A percentile compares a stretch with the other conserved stretches of the same genome.
phyloP scores from a whole-genome alignment of 2,113 vertebrate species.

The Leiothrix lutea region DNA sequence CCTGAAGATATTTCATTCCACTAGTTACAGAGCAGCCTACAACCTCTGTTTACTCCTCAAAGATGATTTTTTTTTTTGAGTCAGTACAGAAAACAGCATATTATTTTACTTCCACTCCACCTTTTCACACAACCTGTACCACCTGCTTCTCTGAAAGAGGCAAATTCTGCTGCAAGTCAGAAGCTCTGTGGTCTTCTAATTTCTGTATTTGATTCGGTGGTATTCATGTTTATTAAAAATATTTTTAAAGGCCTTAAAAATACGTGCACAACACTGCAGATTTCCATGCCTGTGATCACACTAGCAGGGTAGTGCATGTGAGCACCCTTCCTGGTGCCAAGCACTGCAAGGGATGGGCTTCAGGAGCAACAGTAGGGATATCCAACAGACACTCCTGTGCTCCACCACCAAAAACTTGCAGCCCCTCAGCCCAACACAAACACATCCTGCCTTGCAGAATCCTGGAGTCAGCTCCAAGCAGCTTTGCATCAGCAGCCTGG shows the following conservation, averaged over 20 bases:
- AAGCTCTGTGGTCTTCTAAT: fast-evolving
- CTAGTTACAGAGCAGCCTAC: neutral
- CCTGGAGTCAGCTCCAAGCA: neutral
- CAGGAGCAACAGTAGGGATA: neutral
- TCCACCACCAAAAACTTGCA: neutral
- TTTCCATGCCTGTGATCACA: fast-evolving
- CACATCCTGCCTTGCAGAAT: neutral
- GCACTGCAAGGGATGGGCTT: neutral
- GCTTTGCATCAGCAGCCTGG: neutral
- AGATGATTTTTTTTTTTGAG: fast-evolving
- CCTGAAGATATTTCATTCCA: neutral
- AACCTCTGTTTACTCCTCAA: neutral
- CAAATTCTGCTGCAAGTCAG: neutral
- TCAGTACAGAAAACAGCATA: neutral
- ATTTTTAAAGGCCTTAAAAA: neutral
- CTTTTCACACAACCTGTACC: neutral
- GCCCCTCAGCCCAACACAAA: neutral
- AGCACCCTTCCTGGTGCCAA: neutral
- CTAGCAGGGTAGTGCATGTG: fast-evolving
- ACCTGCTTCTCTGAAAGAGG: neutral
- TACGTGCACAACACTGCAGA: neutral
- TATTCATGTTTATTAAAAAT: neutral
- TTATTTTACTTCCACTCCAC: neutral
- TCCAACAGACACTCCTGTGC: neutral
- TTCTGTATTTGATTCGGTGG: fast-evolving